Base-by-base conservation (phyloP, 2,888 invertebrate genomes). In the Listrodromus nycthemerus region DNA sequence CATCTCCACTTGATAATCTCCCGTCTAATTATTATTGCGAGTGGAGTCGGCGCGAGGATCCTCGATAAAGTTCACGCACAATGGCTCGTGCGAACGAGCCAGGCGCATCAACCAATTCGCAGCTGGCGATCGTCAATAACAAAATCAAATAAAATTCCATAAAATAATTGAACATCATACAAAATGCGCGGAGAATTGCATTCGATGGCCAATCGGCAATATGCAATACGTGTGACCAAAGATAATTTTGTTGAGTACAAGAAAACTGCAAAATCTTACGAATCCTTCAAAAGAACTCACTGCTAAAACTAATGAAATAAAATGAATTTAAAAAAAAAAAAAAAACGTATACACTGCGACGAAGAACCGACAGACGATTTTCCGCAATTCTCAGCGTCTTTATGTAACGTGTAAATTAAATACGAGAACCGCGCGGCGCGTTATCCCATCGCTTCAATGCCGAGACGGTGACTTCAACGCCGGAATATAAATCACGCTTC, bases 1-100 rank as follows among this genome's bases (percentile, higher is more conserved):
- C 80, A 80, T 80, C 83, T 45, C 55, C 33, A 24, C 52, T 52
- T 10, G 16, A 52, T 76, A 52, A 63, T 77, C 80, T 77, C 75
- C 52, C 80, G 80, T 77, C 83, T 80, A 76, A 83, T 83, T 83
- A 80, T 83, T 77, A 80, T 83, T 83, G 74, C 83, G 83, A 77
- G 76, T 70, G 37, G 50, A 61, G 75, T 63, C 58, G 37, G 65
- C 48, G 48, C 55, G 48, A 71, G 76, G 70, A 76, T 77, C 45
- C 50, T 70, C 71, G 76, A 77, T 82, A 82, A 77, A 82, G 70
- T 82, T 77, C 76, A 82, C 45, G 58, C 45, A 82, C 76, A 82
- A 82, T 82, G 30, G 70, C 4, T 55, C 27, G 16, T 16, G 27
- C 21, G 19, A 27, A 30, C 48, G 45, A 48, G 10, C 41, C 24